A percentile compares a stretch with the other conserved stretches of the same genome.
phyloP scores from a whole-genome alignment of 2,113 vertebrate genomes.

The Takifugu flavidus region DNA sequence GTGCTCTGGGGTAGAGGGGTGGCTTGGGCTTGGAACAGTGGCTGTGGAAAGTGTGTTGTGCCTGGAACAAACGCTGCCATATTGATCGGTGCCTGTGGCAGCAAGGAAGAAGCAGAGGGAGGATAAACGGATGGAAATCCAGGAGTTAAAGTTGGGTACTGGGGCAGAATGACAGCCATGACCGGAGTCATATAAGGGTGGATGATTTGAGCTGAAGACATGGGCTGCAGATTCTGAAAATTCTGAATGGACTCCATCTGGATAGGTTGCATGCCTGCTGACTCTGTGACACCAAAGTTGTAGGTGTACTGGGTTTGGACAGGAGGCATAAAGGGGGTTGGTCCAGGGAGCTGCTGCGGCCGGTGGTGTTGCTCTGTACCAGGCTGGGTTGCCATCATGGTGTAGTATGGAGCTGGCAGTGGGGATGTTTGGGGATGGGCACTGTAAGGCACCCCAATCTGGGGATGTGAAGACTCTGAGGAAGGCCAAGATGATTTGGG shows the following conservation, averaged over 20 bases:
- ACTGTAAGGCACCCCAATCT: constrained; percentile 44
- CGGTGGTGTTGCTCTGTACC: constrained; percentile 17
- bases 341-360: constrained; percentile 33
- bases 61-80: constrained; percentile 37
- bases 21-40: constrained; percentile 40
- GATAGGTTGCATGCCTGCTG: constrained; percentile 42
- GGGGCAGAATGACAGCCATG: constrained; percentile 79
- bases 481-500: constrained; percentile 68
- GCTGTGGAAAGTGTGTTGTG: constrained; percentile 41
- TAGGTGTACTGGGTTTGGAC: constrained; percentile 51
- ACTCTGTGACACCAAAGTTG: constrained; percentile 50
- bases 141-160: constrained; percentile 59
- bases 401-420: constrained; percentile 51
- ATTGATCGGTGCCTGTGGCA: constrained; percentile 44
- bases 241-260: constrained; percentile 55
- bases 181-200: constrained; percentile 63
- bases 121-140: constrained; percentile 63
- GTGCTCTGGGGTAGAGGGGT: constrained; percentile 7
- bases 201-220: constrained; percentile 50
- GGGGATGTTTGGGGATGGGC: constrained; percentile 42
- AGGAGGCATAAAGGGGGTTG: constrained; percentile 35
- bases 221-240: constrained; percentile 44
- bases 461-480: constrained; percentile 62
- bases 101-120: constrained; percentile 17
- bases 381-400: constrained; percentile 41